These are phyloP conservation scores for Tenrec ecaudatus DNA, from an alignment of 2,113 vertebrate species.

Conservation along the genomic window DNA sequence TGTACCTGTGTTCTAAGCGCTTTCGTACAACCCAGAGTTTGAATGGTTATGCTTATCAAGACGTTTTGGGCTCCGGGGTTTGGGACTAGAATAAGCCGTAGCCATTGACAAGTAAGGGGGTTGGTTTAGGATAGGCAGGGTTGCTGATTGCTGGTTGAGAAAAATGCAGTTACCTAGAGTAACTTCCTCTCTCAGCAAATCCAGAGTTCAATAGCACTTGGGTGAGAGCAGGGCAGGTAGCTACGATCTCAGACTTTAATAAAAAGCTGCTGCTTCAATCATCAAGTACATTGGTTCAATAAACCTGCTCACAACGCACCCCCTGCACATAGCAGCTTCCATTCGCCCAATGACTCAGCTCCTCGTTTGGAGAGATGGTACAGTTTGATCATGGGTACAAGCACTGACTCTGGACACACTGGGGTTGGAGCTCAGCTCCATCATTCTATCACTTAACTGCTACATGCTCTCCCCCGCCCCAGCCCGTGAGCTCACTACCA, in stretches of 20 bases:
- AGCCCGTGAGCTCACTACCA: background rate
- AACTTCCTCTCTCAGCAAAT: background rate
- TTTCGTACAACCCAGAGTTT: background rate
- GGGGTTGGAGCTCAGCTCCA: conserved; percentile 1
- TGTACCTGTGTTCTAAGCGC: background rate
- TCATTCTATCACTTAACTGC: background rate
- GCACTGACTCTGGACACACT: background rate
- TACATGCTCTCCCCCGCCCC: background rate
- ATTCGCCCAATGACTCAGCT: background rate
- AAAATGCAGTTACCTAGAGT: background rate
- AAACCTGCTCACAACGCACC: background rate
- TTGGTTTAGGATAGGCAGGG: background rate
- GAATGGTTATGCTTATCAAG: background rate
- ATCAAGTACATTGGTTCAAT: background rate
- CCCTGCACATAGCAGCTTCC: background rate
- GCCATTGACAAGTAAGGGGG: background rate
- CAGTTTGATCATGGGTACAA: background rate
- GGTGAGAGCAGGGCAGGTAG: background rate
- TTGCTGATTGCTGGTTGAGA: background rate
- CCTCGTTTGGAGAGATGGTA: background rate
- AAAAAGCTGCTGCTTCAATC: background rate
- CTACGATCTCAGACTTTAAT: background rate
- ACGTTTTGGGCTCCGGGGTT: conserved; percentile 16
- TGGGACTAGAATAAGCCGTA: background rate
- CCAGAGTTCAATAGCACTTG: background rate